phyloP scores from a whole-genome alignment of 37 sponge, comb jelly and placozoan species.

The Theonella swinhoei region DNA sequence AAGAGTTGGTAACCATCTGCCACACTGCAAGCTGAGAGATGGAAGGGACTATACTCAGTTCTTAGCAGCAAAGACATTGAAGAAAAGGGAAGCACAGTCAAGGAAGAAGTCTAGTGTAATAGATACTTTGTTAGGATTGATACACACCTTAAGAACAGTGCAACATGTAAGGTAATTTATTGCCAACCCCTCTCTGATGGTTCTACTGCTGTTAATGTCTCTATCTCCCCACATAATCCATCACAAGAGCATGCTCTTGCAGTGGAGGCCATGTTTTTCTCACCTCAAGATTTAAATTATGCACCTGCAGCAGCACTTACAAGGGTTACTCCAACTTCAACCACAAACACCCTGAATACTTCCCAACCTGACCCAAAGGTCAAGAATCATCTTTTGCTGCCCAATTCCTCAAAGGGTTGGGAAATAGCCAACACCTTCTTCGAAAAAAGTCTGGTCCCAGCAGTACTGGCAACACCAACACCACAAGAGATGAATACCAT shows the following conservation, averaged over 20 bases:
- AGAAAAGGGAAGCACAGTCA: too few relatives aligned
- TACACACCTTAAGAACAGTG: constrained; percentile 7
- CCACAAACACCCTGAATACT: too few relatives aligned
- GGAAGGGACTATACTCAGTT: constrained; percentile 15
- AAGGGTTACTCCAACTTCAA: too few relatives aligned
- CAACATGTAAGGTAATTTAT: too few relatives aligned
- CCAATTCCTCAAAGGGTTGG: neutral
- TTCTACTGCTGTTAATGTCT: too few relatives aligned
- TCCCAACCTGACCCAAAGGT: neutral
- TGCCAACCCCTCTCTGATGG: too few relatives aligned
- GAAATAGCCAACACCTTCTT: neutral
- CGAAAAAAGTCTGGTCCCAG: neutral
- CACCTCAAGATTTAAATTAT: too few relatives aligned
- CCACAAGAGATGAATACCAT: neutral
- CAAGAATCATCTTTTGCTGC: neutral
- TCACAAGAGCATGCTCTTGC: too few relatives aligned
- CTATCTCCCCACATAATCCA: too few relatives aligned
- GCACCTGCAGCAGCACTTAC: too few relatives aligned
- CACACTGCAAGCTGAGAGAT: neutral
- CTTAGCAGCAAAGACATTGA: constrained; percentile 1
- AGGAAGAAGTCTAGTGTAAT: constrained; percentile 2
- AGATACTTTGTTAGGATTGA: neutral
- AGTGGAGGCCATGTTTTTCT: too few relatives aligned
- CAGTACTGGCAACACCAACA: neutral
- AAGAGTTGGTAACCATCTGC: constrained; percentile 10